A percentile compares a stretch with the other conserved stretches of the same genome.
Evolutionary conservation across 2,113 vertebrate genomes (phyloP).

Genomic region (Bos indicus): DNA sequence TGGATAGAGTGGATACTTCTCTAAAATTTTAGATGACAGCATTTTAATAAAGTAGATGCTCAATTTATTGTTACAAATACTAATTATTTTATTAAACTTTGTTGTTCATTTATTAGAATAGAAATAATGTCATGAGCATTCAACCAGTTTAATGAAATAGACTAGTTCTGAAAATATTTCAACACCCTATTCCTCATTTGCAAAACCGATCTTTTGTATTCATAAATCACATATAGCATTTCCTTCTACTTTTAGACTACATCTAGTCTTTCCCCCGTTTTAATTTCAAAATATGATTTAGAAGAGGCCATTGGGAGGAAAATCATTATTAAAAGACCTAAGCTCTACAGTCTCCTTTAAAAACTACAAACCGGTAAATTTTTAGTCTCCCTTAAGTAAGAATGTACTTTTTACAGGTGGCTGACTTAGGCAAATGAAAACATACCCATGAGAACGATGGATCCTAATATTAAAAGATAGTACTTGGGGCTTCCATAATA

Average conservation of each 20-base stretch:
- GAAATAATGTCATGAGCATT: not conserved
- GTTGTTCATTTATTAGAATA: not conserved
- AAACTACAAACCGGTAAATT: constrained; percentile 21
- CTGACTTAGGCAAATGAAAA: constrained; percentile 23
- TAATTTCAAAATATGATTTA: constrained; percentile 37
- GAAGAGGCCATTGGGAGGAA: not conserved
- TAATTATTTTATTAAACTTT: constrained; percentile 23
- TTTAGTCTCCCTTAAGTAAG: not conserved
- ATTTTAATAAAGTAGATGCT: constrained; percentile 1
- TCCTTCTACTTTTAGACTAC: not conserved
- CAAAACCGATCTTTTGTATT: constrained; percentile 1
- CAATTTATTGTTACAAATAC: constrained; percentile 17
- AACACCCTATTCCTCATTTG: not conserved
- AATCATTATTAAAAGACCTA: not conserved
- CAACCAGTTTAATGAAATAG: not conserved
- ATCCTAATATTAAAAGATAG: not conserved
- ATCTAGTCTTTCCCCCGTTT: not conserved
- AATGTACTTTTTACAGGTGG: not conserved
- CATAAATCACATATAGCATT: not conserved
- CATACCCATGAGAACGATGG: not conserved
- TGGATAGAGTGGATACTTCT: not conserved
- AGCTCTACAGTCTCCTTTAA: not conserved
- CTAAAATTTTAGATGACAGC: not conserved
- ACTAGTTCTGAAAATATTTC: not conserved
- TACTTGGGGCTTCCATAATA: not conserved